Evolutionary conservation across 2,113 vertebrate genomes (phyloP), one percentile per base, ranked within the genome.

Genomic region (Vicugna pacos): DNA sequence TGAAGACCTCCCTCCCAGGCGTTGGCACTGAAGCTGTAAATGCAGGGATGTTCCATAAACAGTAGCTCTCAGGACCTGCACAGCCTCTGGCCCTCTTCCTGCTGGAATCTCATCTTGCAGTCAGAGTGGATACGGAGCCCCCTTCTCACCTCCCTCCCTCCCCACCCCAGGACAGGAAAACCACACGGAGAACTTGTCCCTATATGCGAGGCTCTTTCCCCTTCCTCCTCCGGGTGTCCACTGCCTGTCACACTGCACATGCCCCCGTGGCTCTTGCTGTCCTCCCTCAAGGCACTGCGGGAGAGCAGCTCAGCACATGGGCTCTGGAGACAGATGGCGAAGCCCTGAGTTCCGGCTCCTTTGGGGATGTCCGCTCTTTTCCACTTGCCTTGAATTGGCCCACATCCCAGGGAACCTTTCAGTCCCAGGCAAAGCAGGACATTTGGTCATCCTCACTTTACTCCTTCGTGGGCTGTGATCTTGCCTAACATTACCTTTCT

Each of bases 281-380:
- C 76, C 58, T 76, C 83, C 50, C 52, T 52, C 1, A 12, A 5
- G 60, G 52, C 11, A 2, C 56, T n/a, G 30, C 0, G 42, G 12
- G 48, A 2, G 26, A 42, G 38, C 1, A 4, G 72, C 6, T 60
- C 7, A 9, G 58, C 30, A 9, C 0, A 4, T 28, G 28, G 38
- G 5, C 4, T 81, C 38, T 54, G 79, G 64, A 91, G 64, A 65
- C 38, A 54, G 24, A 50, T 50, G 24, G 16, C 48, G 28, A 48
- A 6, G 3, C 2, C 88, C 52, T 73, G 69, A 73, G 81, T 65
- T 93, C 80, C 15, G 19, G 38, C 92, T 94, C 80, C 17, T 24
- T 24, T 14, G 67, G 75, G 26, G 6, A 38, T 52, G 6, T 70
- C 76, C 35, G 26, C 0, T 8, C 58, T 81, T 60, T 28, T 35